Conservation (phyloP, 2,113 vertebrate species). For the Rhinichthys klamathensis region DNA sequence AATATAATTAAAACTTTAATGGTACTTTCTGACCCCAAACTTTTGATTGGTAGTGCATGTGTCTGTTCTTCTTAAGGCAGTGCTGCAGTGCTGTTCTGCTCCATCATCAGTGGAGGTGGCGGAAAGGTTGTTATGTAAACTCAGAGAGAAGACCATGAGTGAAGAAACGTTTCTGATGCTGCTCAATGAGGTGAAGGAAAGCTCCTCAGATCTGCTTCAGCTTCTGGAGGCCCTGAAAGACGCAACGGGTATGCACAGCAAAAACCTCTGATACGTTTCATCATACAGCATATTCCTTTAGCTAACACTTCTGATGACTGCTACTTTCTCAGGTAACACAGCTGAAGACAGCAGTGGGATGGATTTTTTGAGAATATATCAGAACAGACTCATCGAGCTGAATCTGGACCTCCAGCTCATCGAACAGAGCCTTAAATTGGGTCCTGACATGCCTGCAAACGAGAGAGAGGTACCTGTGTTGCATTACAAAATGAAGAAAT, state of each 20-base stretch:
- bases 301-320: background rate
- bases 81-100: constrained; percentile 78
- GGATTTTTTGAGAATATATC: constrained; percentile 68
- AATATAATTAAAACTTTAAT: background rate
- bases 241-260: background rate
- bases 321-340: constrained; percentile 1
- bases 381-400: constrained; percentile 66
- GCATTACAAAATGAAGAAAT: background rate
- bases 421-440: constrained; percentile 62
- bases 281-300: background rate
- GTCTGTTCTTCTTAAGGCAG: constrained; percentile 67
- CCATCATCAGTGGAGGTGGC: constrained; percentile 66
- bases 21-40: background rate
- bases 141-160: constrained; percentile 72
- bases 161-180: constrained; percentile 75
- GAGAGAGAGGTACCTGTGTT: constrained; percentile 71
- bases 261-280: background rate
- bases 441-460: constrained; percentile 63
- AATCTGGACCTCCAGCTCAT: constrained; percentile 65
- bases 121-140: constrained; percentile 71
- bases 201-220: constrained; percentile 67
- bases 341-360: constrained; percentile 63
- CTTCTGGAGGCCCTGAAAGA: constrained; percentile 68
- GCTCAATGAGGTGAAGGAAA: constrained; percentile 69
- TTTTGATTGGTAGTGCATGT: background rate